Conservation (phyloP, 2,113 vertebrate species). For the Cichladusa arquata region DNA sequence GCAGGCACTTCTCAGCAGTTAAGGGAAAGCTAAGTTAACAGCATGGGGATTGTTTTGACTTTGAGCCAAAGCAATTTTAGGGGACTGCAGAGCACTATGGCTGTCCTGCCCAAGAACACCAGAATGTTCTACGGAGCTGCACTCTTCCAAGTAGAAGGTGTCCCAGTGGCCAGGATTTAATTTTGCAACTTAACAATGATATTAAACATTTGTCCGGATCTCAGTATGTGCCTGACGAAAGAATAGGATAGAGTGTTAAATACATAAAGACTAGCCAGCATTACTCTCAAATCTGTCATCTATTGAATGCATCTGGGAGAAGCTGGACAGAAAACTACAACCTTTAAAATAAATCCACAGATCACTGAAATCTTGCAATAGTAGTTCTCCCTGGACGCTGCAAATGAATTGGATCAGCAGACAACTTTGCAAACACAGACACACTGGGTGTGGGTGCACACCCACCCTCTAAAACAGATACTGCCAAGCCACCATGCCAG, state of each 20-base stretch:
- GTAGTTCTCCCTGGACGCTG: neutral
- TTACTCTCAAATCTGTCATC: conserved; percentile 39
- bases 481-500: neutral
- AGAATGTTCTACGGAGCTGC: neutral
- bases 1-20: neutral
- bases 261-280: neutral
- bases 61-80: conserved; percentile 16
- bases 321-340: conserved; percentile 35
- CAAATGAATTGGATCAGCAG: neutral
- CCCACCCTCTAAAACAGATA: neutral
- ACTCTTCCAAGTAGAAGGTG: neutral
- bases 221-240: conserved; percentile 9
- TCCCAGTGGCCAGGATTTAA: conserved; percentile 40
- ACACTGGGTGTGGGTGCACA: neutral
- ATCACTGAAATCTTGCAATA: neutral
- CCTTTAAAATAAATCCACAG: neutral
- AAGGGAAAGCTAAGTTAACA: neutral
- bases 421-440: conserved; percentile 5
- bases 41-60: neutral
- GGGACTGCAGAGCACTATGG: neutral
- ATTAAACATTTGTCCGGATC: conserved; percentile 46
- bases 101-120: neutral
- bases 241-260: conserved; percentile 16
- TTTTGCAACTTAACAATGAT: conserved; percentile 44
- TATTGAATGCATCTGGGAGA: conserved; percentile 2